Conservation (phyloP, 2,113 vertebrate species). For the Neogobius melanostomus region DNA sequence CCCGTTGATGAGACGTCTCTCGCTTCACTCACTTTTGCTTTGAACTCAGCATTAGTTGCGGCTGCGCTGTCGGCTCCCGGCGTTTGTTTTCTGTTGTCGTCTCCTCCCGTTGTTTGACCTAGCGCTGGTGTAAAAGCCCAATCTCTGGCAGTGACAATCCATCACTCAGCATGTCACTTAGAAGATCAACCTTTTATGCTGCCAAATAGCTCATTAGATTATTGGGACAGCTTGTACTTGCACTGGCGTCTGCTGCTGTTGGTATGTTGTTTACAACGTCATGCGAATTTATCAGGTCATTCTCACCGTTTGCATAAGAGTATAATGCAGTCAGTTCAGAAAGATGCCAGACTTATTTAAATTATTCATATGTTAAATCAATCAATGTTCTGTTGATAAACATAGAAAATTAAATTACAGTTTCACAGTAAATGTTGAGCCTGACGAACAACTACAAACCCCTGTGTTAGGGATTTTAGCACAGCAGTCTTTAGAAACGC, state of each 20-base stretch:
- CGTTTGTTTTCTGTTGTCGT: background rate
- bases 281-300: background rate
- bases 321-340: too few relatives aligned
- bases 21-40: conserved; percentile 7
- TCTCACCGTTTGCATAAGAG: too few relatives aligned
- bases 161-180: conserved; percentile 1
- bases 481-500: too few relatives aligned
- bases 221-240: background rate
- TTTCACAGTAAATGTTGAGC: too few relatives aligned
- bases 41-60: background rate
- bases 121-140: background rate
- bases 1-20: conserved; percentile 15
- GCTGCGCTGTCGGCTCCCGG: background rate
- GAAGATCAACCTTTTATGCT: background rate
- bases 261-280: background rate
- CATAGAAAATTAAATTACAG: too few relatives aligned
- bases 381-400: too few relatives aligned
- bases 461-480: too few relatives aligned
- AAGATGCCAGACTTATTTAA: too few relatives aligned
- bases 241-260: background rate
- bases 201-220: background rate
- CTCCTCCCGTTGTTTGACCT: background rate
- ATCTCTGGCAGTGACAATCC: background rate
- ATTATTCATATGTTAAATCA: too few relatives aligned
- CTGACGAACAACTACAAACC: too few relatives aligned